Evolutionary conservation across 2,113 vertebrate species (phyloP).

Genomic region (Larimichthys crocea): DNA sequence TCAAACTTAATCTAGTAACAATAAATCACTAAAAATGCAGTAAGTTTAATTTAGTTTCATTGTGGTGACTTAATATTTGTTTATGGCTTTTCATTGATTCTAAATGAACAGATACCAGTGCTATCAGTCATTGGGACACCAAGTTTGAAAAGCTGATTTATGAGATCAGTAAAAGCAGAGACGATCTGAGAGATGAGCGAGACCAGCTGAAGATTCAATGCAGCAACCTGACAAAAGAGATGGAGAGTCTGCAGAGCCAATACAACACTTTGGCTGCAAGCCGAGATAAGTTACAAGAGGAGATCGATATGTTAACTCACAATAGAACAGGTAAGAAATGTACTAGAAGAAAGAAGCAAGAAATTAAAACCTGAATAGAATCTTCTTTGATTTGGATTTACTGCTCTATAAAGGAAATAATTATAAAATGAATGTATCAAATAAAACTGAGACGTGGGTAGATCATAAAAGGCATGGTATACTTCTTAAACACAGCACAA

Average conservation of each 20-base stretch:
- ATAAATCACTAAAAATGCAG: neutral
- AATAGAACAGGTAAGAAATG: conserved; percentile 13
- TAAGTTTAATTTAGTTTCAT: neutral
- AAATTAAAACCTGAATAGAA: neutral
- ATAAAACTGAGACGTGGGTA: neutral
- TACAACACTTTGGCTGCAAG: neutral
- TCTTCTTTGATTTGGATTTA: neutral
- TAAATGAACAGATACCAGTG: conserved; percentile 26
- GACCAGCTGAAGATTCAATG: conserved; percentile 11
- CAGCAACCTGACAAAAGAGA: conserved; percentile 26
- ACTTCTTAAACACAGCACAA: neutral
- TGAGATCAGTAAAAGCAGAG: conserved; percentile 27
- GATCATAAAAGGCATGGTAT: neutral
- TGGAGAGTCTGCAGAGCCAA: conserved; percentile 31
- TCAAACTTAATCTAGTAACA: neutral
- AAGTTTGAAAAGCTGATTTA: neutral
- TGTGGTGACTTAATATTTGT: neutral
- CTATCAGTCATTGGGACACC: neutral
- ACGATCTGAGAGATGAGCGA: conserved; percentile 26
- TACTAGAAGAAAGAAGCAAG: neutral
- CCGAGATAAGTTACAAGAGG: conserved; percentile 15
- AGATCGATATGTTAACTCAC: neutral
- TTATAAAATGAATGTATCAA: neutral
- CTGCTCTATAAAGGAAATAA: neutral
- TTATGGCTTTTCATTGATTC: neutral